These are phyloP conservation scores for Catalaphyllia jardinei DNA, from an alignment of 64 coral and sea anemone species.

Conservation along the genomic window DNA sequence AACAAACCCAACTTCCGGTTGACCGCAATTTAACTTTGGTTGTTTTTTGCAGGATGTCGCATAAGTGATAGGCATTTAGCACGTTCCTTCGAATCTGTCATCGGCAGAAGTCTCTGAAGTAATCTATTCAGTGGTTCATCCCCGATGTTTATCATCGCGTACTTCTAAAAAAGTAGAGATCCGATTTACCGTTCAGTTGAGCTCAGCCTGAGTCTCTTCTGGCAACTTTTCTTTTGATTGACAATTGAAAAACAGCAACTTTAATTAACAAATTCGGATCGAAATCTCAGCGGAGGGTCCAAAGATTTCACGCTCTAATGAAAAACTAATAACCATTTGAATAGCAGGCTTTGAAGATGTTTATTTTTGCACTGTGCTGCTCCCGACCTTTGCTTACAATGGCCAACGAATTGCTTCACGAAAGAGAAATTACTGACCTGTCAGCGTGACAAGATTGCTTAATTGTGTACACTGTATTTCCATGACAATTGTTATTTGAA, in stretches of 20 bases:
- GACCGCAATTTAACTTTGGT: not conserved
- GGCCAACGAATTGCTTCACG: slow-evolving; percentile 14
- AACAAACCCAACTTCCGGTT: not conserved
- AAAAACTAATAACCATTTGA: slow-evolving; percentile 50
- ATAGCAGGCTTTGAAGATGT: slow-evolving; percentile 24
- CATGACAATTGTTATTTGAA: slow-evolving; percentile 66
- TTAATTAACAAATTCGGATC: slow-evolving; percentile 26
- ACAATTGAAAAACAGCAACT: slow-evolving; percentile 31
- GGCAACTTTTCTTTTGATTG: not conserved
- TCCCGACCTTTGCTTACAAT: slow-evolving; percentile 14
- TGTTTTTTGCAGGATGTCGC: not conserved
- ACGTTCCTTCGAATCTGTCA: slow-evolving; percentile 55
- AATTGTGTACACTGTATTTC: slow-evolving; percentile 61
- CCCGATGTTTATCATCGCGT: not conserved
- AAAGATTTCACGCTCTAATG: slow-evolving; percentile 16
- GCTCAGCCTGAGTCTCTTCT: not conserved
- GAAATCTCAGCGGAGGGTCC: slow-evolving; percentile 35
- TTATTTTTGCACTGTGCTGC: slow-evolving; percentile 34
- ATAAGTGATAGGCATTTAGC: slow-evolving; percentile 50
- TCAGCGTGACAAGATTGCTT: slow-evolving; percentile 39
- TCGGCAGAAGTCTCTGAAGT: not conserved
- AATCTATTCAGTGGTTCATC: slow-evolving; percentile 16
- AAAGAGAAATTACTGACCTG: slow-evolving; percentile 21
- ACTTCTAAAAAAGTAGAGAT: not conserved
- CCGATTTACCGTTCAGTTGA: not conserved